Conservation (phyloP, 2,797 vertebrate genomes). For the Liasis olivaceus region DNA sequence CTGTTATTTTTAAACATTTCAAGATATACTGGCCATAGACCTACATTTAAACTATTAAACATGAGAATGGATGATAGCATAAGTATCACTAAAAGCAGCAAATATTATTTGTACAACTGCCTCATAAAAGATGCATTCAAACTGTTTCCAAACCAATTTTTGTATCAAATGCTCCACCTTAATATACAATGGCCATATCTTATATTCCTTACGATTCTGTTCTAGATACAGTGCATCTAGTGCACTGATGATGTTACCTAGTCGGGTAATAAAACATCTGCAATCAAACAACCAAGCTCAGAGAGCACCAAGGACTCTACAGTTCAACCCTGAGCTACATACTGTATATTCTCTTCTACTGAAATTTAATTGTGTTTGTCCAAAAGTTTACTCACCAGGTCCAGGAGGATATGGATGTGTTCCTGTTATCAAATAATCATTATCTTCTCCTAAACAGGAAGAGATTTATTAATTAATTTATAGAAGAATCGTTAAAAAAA, state of each 20-base stretch:
- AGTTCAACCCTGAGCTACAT: too few relatives aligned
- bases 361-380: background rate
- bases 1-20: background rate
- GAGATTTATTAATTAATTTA: background rate
- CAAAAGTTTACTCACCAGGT: constrained; percentile 80
- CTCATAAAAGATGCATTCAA: background rate
- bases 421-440: constrained; percentile 94
- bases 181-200: background rate
- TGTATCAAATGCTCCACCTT: background rate
- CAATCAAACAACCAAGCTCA: too few relatives aligned
- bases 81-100: background rate
- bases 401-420: constrained; percentile 97
- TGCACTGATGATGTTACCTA: too few relatives aligned
- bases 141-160: background rate
- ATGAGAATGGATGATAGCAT: background rate
- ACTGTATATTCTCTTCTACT: too few relatives aligned
- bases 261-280: too few relatives aligned
- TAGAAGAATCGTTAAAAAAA: background rate
- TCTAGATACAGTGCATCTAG: too few relatives aligned
- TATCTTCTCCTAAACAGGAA: constrained; percentile 78
- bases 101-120: too few relatives aligned
- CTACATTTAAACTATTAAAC: background rate
- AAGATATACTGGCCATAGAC: background rate
- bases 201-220: background rate
- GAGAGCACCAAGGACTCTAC: too few relatives aligned